A percentile compares a stretch with the other conserved stretches of the same genome.
Evolutionary conservation across 2,113 vertebrate species (phyloP).

Genomic region (Aix galericulata): DNA sequence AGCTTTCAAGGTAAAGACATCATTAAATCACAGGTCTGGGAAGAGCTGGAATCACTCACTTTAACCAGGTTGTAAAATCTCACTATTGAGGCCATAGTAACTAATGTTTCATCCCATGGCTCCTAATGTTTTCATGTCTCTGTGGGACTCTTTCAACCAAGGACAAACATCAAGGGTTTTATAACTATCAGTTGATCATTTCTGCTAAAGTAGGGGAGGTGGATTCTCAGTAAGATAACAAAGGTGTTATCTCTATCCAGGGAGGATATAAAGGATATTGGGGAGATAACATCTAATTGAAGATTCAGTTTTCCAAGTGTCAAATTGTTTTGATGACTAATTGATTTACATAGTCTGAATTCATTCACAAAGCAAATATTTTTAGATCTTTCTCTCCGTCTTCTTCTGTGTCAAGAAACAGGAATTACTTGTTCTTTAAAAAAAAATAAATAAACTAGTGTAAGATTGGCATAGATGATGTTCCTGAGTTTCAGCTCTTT

Average conservation of each 20-base stretch:
- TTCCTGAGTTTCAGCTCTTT: conserved; percentile 4
- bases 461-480: neutral
- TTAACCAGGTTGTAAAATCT: conserved; percentile 74
- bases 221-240: conserved; percentile 83
- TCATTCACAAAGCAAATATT: conserved; percentile 44
- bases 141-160: conserved; percentile 71
- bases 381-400: neutral
- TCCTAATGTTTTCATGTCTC: conserved; percentile 68
- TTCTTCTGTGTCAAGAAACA: neutral
- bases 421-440: neutral
- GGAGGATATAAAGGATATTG: conserved; percentile 82
- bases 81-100: conserved; percentile 14
- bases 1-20: conserved; percentile 25
- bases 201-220: conserved; percentile 81
- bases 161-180: conserved; percentile 81
- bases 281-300: conserved; percentile 80
- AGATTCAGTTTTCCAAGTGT: conserved; percentile 74
- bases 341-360: conserved; percentile 74
- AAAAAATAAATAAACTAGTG: neutral
- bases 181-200: conserved; percentile 86
- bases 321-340: conserved; percentile 80
- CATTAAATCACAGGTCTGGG: conserved; percentile 63
- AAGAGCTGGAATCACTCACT: conserved; percentile 64
- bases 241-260: conserved; percentile 80
- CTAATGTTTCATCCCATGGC: conserved; percentile 29